Conservation (phyloP, 2,888 invertebrate genomes). For the Antitype chi region DNA sequence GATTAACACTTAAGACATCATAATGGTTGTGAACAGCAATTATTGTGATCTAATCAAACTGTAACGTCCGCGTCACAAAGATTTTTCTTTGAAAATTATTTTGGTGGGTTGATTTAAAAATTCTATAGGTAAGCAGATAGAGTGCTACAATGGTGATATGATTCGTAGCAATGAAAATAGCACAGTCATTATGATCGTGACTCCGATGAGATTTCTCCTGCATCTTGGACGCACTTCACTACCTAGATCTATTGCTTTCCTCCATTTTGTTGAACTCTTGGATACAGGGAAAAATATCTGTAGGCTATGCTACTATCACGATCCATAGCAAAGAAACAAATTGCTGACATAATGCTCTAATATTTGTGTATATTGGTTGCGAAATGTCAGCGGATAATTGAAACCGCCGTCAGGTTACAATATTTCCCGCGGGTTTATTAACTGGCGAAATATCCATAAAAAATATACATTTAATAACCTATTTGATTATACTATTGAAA, state of each 20-base stretch:
- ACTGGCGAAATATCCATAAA: neutral
- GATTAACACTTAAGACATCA: neutral
- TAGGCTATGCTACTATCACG: neutral
- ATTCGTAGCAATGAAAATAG: too few relatives aligned
- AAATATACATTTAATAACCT: neutral
- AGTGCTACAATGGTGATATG: too few relatives aligned
- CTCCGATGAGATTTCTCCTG: too few relatives aligned
- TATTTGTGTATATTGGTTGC: too few relatives aligned
- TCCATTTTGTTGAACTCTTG: neutral
- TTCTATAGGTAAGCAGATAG: neutral
- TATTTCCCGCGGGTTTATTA: too few relatives aligned
- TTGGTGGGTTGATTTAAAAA: neutral
- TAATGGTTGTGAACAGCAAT: conserved; percentile 2
- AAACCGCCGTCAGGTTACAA: neutral
- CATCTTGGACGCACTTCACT: neutral
- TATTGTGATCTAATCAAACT: conserved; percentile 1
- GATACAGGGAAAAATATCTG: neutral
- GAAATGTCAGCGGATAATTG: neutral
- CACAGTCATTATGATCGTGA: too few relatives aligned
- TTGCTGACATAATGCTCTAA: too few relatives aligned
- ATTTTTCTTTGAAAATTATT: neutral
- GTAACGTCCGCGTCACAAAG: neutral
- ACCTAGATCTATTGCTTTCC: too few relatives aligned
- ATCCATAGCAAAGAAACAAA: neutral
- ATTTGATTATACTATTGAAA: neutral